Percentiles rank a stretch among this genome's conserved stretches.
These are phyloP conservation scores for Drosophila phalerata DNA, from an alignment of 2,888 invertebrate species.

Conservation along the genomic window DNA sequence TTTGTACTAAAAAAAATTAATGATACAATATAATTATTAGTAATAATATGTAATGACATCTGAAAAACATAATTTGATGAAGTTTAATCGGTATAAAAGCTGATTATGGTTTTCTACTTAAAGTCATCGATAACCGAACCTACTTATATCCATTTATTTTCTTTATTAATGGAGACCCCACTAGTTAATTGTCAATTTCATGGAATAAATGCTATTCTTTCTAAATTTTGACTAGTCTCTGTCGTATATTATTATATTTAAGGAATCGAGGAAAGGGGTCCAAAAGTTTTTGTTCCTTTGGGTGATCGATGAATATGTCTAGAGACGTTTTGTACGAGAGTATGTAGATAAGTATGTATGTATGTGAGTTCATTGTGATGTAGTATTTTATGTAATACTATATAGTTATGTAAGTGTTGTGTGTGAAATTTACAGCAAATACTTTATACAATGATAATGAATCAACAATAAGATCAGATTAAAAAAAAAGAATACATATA, in stretches of 20 bases:
- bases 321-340: neutral
- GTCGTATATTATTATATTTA: neutral
- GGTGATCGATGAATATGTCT: neutral
- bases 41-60: too few species aligned
- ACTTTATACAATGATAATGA: slow-evolving; percentile 68
- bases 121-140: too few species aligned
- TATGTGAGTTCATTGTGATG: slow-evolving; percentile 2
- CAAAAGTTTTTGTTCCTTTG: neutral
- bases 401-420: slow-evolving; percentile 18
- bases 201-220: too few species aligned
- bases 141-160: too few species aligned
- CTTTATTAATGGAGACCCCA: too few species aligned
- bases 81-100: too few species aligned
- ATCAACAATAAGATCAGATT: slow-evolving; percentile 36
- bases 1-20: neutral
- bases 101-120: too few species aligned
- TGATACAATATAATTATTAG: neutral
- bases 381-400: neutral
- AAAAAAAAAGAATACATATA: slow-evolving; percentile 7
- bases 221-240: neutral
- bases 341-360: slow-evolving; percentile 22
- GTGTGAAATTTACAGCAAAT: slow-evolving; percentile 81
- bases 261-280: neutral
- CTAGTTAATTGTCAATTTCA: too few species aligned
- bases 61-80: too few species aligned